phyloP scores from a whole-genome alignment of 1,140 invertebrate species.

The Stenopsyche tienmushanensis region DNA sequence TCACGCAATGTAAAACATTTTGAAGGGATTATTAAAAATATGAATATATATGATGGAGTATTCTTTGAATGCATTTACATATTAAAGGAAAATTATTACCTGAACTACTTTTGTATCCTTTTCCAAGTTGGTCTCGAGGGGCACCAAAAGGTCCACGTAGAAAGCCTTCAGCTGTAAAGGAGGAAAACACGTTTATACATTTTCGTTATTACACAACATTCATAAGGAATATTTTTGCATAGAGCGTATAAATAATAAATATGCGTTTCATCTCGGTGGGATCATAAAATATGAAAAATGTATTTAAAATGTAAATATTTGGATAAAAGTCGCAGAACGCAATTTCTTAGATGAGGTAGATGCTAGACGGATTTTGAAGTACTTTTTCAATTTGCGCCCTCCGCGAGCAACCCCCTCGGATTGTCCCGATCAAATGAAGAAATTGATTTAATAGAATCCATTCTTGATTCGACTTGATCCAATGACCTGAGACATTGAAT shows the following conservation, averaged over 20 bases:
- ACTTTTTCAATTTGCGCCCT: slow-evolving; percentile 21
- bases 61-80: no score
- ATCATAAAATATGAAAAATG: no score
- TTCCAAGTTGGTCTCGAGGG: slow-evolving; percentile 88
- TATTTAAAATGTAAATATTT: no score
- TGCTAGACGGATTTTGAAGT: slow-evolving; percentile 3
- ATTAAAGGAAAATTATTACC: slow-evolving; percentile 61
- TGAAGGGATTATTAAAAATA: background rate
- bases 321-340: no score
- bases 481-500: slow-evolving; percentile 20
- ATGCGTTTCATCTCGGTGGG: no score
- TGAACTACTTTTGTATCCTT: slow-evolving; percentile 92
- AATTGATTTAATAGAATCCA: slow-evolving; percentile 21
- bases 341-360: no score
- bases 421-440: slow-evolving; percentile 25
- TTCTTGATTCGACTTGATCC: slow-evolving; percentile 19
- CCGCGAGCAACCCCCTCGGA: slow-evolving; percentile 5
- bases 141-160: slow-evolving; percentile 88
- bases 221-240: no score
- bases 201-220: no score
- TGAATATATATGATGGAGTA: no score
- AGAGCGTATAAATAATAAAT: no score
- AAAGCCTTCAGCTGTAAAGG: slow-evolving; percentile 84
- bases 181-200: slow-evolving; percentile 42
- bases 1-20: background rate